Evolutionary conservation across 1,140 invertebrate species (phyloP), one percentile per base, ranked within the genome.

Genomic region (Pentalonia nigronervosa): DNA sequence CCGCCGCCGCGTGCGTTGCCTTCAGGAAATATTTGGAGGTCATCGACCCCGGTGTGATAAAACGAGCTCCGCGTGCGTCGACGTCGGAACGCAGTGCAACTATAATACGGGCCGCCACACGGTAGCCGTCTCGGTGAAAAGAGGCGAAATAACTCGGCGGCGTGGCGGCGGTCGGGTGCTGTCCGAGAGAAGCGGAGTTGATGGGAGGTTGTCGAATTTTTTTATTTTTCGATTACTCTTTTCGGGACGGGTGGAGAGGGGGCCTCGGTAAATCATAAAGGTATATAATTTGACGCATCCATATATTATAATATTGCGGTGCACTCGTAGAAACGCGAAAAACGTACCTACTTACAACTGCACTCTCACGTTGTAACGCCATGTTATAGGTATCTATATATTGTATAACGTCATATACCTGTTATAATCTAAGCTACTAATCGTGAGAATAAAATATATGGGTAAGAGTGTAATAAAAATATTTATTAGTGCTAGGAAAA

Each of bases 21-120:
- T 90, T 67, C 89, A 47, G 89, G 89, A 90, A 90, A 67, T 67
- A 90, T 90, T 90, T 34, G 53, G 53, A 90, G 89, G 89, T 90
- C 89, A 21, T 67, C 89, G 89, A 67, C 89, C 53, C 53, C 89
- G 89, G 89, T 11, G 25, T 53, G 53, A 90, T 90, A 90, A 90
- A 90, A 50, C 87, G 87, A 88, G 87, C 87, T 48, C 45, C 23
- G 34, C 48, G 48, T 34, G 23, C 34, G 87, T 88, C 34, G 87
- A 7, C 30, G 87, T 50, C 86, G 17, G 36, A 25, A 47, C 84
- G 41, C 84, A 7, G 23, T 83, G 76, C 76, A 76, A 36, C 76
- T 83, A 83, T 83, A 83, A 36, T 36, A 84, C 86, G 17, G 86
- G 36, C 14, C 84, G 81, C 21, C 81, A 25, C 45, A 87, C 83